Evolutionary conservation across 1,140 invertebrate genomes (phyloP).

Genomic region (Zaprionus vittiger): DNA sequence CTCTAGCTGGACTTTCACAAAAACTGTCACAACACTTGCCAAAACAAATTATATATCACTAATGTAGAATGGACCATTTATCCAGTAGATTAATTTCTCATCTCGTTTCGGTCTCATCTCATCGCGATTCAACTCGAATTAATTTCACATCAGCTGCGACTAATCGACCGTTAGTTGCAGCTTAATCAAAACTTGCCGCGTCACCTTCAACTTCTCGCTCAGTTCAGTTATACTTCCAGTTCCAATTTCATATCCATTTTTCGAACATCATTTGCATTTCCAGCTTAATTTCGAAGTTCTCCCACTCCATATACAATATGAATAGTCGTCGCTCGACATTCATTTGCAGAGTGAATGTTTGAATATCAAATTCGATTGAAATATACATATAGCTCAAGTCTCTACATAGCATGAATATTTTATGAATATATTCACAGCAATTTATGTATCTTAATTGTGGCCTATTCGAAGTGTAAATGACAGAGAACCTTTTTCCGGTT

Average conservation of each 20-base stretch:
- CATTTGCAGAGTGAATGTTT: constrained; percentile 14
- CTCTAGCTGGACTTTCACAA: background rate
- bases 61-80: background rate
- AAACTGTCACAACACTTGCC: constrained; percentile 3
- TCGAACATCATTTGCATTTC: background rate
- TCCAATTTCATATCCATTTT: background rate
- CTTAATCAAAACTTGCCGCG: constrained; percentile 52
- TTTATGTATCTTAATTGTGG: constrained; percentile 53
- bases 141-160: background rate
- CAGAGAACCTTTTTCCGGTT: constrained; percentile 32
- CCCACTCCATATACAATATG: constrained; percentile 9
- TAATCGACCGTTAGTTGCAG: constrained; percentile 23
- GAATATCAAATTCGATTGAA: constrained; percentile 30
- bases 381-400: constrained; percentile 14
- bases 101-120: background rate
- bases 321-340: constrained; percentile 4
- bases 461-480: constrained; percentile 35
- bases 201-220: constrained; percentile 16
- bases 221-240: constrained; percentile 2
- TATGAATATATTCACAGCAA: constrained; percentile 45
- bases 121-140: background rate
- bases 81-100: background rate
- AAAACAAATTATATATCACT: background rate
- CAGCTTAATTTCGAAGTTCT: background rate
- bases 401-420: background rate